phyloP scores from a whole-genome alignment of 1,140 invertebrate genomes.

The Magallana gigas region DNA sequence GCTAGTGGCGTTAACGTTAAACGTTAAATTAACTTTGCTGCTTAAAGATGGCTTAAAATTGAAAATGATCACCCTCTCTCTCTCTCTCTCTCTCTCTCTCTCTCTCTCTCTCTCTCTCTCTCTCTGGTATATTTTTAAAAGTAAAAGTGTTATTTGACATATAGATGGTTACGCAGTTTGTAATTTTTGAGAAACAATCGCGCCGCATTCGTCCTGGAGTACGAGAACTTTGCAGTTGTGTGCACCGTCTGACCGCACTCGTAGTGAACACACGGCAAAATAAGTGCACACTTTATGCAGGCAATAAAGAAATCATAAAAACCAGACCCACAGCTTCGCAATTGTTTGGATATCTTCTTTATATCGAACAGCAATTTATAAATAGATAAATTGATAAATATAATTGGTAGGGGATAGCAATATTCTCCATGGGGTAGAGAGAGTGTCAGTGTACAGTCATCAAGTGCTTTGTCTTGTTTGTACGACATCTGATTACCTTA shows the following conservation, averaged over 20 bases:
- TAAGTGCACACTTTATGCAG: slow-evolving; percentile 30
- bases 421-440: neutral
- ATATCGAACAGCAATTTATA: slow-evolving; percentile 27
- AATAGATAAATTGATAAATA: slow-evolving; percentile 28
- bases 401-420: slow-evolving; percentile 25
- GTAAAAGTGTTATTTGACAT: neutral
- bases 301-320: slow-evolving; percentile 28
- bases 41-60: no score
- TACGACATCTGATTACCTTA: no score
- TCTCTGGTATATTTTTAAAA: neutral
- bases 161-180: neutral
- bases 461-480: neutral
- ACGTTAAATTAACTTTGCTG: no score
- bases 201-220: neutral
- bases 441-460: neutral
- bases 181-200: neutral
- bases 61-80: no score
- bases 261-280: neutral
- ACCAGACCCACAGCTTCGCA: slow-evolving; percentile 19
- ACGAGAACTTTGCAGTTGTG: neutral
- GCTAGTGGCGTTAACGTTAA: no score
- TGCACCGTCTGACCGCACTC: neutral
- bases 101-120: neutral
- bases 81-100: no score
- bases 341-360: slow-evolving; percentile 19